These are phyloP conservation scores for Pheucticus melanocephalus DNA, from an alignment of 2,113 vertebrate species.

Conservation along the genomic window DNA sequence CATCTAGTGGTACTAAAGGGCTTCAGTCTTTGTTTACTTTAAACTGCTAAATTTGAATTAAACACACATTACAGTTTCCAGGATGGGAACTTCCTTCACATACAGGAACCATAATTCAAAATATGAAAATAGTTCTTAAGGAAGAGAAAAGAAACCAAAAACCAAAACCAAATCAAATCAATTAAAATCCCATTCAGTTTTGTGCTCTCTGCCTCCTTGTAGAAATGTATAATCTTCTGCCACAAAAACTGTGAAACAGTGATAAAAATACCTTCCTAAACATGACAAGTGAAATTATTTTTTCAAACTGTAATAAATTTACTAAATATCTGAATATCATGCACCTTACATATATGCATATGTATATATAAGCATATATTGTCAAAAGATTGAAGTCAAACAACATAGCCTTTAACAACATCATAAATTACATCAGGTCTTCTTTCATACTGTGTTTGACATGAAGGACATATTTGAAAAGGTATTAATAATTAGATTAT, in stretches of 20 bases:
- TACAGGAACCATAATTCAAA: neutral
- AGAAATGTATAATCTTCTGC: neutral
- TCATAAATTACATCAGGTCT: neutral
- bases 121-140: neutral
- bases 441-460: neutral
- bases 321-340: neutral
- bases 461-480: neutral
- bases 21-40: neutral
- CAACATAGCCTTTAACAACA: neutral
- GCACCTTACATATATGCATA: neutral
- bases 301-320: neutral
- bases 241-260: neutral
- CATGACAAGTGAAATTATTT: neutral
- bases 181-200: neutral
- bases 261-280: neutral
- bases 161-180: neutral
- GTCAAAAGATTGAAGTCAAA: neutral
- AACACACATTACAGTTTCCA: neutral
- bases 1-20: slow-evolving; percentile 30
- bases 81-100: neutral
- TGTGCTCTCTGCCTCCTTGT: neutral
- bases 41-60: neutral
- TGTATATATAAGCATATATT: neutral
- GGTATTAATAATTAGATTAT: neutral
- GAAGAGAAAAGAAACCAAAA: neutral